Conservation (phyloP, 2,888 invertebrate genomes). For the Hydropsyche betteni region DNA sequence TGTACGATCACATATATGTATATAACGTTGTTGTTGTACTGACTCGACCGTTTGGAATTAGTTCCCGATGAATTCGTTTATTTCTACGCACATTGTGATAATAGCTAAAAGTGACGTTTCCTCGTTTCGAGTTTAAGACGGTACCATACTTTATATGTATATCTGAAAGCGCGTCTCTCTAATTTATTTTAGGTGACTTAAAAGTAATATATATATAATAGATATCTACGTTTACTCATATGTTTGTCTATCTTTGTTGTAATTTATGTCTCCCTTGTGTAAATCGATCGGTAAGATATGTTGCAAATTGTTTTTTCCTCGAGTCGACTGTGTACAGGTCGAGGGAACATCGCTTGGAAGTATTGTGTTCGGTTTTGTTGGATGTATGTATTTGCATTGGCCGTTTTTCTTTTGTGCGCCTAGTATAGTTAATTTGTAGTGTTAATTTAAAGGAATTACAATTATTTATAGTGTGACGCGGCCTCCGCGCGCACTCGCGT, state of each 20-base stretch:
- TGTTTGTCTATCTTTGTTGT: slow-evolving; percentile 52
- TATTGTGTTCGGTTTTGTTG: slow-evolving; percentile 49
- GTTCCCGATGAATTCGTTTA: slow-evolving; percentile 49
- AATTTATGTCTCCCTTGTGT: slow-evolving; percentile 51
- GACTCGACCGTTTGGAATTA: slow-evolving; percentile 35
- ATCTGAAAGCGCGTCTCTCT: slow-evolving; percentile 52
- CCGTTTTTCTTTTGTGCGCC: slow-evolving; percentile 49
- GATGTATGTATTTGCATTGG: slow-evolving; percentile 50
- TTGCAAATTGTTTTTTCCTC: slow-evolving; percentile 47
- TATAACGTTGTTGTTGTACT: slow-evolving; percentile 44
- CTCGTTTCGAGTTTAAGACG: slow-evolving; percentile 50
- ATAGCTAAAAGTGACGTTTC: slow-evolving; percentile 52
- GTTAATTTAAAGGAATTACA: neutral
- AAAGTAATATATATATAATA: slow-evolving; percentile 46
- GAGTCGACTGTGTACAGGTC: slow-evolving; percentile 44
- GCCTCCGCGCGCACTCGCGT: too few relatives aligned
- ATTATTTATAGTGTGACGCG: too few relatives aligned
- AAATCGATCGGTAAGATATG: slow-evolving; percentile 47
- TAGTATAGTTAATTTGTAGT: slow-evolving; percentile 48
- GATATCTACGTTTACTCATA: slow-evolving; percentile 51
- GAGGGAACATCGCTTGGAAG: slow-evolving; percentile 44
- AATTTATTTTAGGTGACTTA: slow-evolving; percentile 49
- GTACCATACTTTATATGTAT: slow-evolving; percentile 42
- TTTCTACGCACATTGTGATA: slow-evolving; percentile 53
- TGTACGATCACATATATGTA: slow-evolving; percentile 42